These are phyloP conservation scores for Anser brachyrhynchus DNA, from an alignment of 2,113 vertebrate species.

Conservation along the genomic window DNA sequence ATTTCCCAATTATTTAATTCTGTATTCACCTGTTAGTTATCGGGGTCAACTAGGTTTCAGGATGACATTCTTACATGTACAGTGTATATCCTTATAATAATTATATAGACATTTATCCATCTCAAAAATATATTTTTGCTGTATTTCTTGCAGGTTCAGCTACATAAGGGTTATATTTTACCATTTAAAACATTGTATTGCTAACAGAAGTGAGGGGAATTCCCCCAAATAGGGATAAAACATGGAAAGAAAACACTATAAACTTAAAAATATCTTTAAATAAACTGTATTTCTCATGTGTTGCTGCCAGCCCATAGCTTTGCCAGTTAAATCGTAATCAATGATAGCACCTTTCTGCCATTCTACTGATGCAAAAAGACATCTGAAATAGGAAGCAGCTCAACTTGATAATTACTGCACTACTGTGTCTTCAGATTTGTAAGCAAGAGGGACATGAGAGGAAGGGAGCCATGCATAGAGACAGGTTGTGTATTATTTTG, in stretches of 20 bases:
- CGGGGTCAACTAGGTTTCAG: not conserved
- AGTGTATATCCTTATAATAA: not conserved
- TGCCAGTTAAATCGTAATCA: not conserved
- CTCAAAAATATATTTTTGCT: not conserved
- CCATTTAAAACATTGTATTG: not conserved
- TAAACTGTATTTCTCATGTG: not conserved
- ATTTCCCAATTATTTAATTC: not conserved
- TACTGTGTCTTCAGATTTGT: not conserved
- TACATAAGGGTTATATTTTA: not conserved
- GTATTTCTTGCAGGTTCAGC: not conserved
- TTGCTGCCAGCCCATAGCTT: not conserved
- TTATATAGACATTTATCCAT: not conserved
- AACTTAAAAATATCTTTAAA: not conserved
- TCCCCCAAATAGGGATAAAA: not conserved
- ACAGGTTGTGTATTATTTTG: not conserved
- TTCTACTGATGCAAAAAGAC: not conserved
- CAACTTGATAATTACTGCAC: not conserved
- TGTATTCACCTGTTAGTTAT: not conserved
- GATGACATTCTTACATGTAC: not conserved
- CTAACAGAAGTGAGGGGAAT: not conserved
- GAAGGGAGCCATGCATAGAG: rapidly evolving
- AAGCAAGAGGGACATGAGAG: not conserved
- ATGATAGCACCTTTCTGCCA: not conserved
- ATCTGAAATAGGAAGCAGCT: not conserved
- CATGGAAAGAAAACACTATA: not conserved